phyloP scores from a whole-genome alignment of 2,797 vertebrate species.

The Lepus oiostolus region DNA sequence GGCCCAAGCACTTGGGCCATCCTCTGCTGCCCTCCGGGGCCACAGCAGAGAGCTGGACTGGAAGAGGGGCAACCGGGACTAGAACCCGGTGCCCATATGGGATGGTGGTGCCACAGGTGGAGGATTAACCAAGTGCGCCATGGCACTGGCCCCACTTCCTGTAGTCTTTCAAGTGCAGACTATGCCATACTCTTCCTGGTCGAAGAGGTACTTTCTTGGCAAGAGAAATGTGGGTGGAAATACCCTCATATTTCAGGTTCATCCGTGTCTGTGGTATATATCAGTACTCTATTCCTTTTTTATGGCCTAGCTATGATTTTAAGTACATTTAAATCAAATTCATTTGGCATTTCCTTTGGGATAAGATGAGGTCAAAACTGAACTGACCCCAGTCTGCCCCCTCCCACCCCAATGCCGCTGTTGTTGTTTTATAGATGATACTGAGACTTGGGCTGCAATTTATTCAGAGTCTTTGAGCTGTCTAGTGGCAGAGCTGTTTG shows the following conservation, averaged over 20 bases:
- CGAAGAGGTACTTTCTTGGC: neutral
- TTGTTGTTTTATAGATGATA: conserved; percentile 25
- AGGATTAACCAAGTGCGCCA: no score
- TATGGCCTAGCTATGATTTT: conserved; percentile 62
- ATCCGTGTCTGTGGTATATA: no score
- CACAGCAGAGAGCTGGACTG: no score
- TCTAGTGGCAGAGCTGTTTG: conserved; percentile 10
- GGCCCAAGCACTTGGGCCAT: no score
- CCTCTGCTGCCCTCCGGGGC: no score
- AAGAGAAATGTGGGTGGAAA: neutral
- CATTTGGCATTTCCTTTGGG: conserved; percentile 54
- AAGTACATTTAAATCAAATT: conserved; percentile 55
- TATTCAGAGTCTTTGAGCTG: conserved; percentile 9
- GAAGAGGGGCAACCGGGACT: no score
- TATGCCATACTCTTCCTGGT: neutral
- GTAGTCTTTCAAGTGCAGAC: neutral
- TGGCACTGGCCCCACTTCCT: no score
- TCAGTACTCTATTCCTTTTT: no score
- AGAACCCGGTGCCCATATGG: neutral
- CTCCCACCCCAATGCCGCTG: neutral
- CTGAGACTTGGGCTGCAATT: conserved; percentile 45
- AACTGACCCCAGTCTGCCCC: neutral
- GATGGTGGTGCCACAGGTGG: neutral
- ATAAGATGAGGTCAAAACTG: conserved; percentile 13
- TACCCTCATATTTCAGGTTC: neutral